These are phyloP conservation scores for Drosophila lutescens DNA, from an alignment of 2,888 invertebrate genomes.

Conservation along the genomic window DNA sequence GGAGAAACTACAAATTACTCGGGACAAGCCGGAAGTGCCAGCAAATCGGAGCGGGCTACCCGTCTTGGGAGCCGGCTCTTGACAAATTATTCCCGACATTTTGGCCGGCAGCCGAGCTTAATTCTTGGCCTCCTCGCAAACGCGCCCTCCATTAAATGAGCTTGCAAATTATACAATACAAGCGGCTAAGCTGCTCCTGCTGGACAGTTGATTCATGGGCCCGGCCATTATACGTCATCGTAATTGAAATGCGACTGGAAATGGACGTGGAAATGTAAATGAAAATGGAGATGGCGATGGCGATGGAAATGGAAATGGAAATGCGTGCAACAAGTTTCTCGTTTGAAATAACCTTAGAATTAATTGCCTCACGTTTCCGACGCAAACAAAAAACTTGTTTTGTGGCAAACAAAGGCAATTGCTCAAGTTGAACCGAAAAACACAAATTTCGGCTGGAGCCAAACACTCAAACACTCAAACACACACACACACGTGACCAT, in stretches of 20 bases:
- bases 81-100: conserved; percentile 63
- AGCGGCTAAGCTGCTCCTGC: conserved; percentile 14
- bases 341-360: conserved; percentile 75
- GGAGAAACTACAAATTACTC: conserved; percentile 37
- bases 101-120: conserved; percentile 47
- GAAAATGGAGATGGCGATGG: conserved; percentile 26
- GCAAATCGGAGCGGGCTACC: conserved; percentile 48
- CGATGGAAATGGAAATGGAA: conserved; percentile 40
- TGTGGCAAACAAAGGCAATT: conserved; percentile 69
- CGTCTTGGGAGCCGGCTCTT: conserved; percentile 40
- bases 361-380: conserved; percentile 79
- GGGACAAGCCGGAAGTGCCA: conserved; percentile 39
- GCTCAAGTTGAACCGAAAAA: conserved; percentile 73
- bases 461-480: conserved; percentile 30
- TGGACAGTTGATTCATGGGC: conserved; percentile 59
- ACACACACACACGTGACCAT: conserved; percentile 66
- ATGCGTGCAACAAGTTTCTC: conserved; percentile 74
- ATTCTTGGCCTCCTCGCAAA: conserved; percentile 21
- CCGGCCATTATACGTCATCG: conserved; percentile 72
- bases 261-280: conserved; percentile 37
- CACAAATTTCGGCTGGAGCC: conserved; percentile 53
- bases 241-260: conserved; percentile 67
- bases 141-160: conserved; percentile 44
- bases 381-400: conserved; percentile 60
- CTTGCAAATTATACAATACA: conserved; percentile 45